These are phyloP conservation scores for Erannis defoliaria DNA, from an alignment of 2,888 invertebrate species.

Conservation along the genomic window DNA sequence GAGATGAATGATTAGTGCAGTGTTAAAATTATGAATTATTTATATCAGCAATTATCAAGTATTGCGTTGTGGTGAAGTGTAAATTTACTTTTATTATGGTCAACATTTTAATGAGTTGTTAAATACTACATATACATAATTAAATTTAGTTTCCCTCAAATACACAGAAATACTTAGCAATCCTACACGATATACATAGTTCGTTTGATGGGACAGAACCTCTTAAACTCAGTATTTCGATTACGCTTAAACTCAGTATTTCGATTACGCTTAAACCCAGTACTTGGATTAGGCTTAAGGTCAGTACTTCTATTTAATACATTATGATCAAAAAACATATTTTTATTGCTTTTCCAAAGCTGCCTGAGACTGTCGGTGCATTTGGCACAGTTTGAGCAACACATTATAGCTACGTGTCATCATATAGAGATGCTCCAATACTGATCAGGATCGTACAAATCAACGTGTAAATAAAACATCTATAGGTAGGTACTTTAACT, in stretches of 20 bases:
- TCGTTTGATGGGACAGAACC: neutral
- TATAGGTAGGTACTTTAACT: slow-evolving; percentile 36
- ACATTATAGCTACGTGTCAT: slow-evolving; percentile 33
- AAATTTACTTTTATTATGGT: neutral
- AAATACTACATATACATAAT: neutral
- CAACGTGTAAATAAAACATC: slow-evolving; percentile 24
- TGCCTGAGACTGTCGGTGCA: slow-evolving; percentile 24
- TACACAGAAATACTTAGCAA: neutral
- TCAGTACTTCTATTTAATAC: neutral
- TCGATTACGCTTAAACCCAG: neutral
- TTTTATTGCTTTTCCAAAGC: slow-evolving; percentile 17
- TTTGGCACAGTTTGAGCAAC: slow-evolving; percentile 51
- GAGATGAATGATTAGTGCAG: neutral
- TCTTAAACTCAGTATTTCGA: neutral
- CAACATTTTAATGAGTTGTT: neutral
- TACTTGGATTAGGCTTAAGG: neutral
- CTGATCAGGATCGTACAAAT: slow-evolving; percentile 24
- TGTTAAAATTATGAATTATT: neutral
- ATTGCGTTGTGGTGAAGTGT: neutral
- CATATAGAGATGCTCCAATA: slow-evolving; percentile 29
- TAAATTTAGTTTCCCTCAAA: neutral
- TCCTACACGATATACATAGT: neutral
- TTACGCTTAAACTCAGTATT: neutral
- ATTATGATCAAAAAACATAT: slow-evolving; percentile 12
- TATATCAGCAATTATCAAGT: neutral